Evolutionary conservation across 2,113 vertebrate genomes (phyloP), one percentile per base, ranked within the genome.

Genomic region (Sebastes schlegelii): DNA sequence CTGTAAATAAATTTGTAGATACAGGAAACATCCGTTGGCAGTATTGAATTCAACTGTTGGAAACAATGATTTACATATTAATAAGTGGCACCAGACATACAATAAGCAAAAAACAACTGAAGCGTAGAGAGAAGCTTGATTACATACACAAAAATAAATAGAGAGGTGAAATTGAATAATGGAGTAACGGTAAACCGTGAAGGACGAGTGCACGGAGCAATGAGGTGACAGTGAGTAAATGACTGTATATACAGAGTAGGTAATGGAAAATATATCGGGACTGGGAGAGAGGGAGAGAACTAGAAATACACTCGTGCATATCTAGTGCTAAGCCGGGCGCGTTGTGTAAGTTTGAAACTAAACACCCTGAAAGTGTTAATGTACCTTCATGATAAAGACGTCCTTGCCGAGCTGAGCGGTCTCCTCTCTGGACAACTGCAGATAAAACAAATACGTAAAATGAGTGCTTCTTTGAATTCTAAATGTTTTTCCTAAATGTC

Each of bases 331-430:
- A 87, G 60, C 71, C 4, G 19, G 40, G 83, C 40, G 46, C 14
- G 23, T 52, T 81, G 72, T 60, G 63, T 3, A 68, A 54, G 62
- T 72, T 19, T 48, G 87, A 76, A 84, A 87, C 73, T 23, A 42
- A 80, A 82, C 43, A 66, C 75, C 16, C 13, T 26, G 19, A 61
- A 77, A 68, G 57, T 71, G 23, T 78, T 43, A 65, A 91, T 94
- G 91, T 94, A 99, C 97, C 96, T 97, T 96, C 88, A 98, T 96
- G 58, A 99, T 97, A 84, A 95, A 97, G 82, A 96, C 92, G 14
- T 99, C 98, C 85, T 97, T 95, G 8, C 97, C 97, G 73, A 99
- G 95, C 82, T 96, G 95, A 82, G 96, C 96, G 0, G 95, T 97
- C 92, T 98, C 96, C 79, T 97, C 97, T 73, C 96, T 96, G 62